A percentile compares a stretch with the other conserved stretches of the same genome.
phyloP scores from a whole-genome alignment of 2,888 invertebrate species.

The Entomobrya proxima region DNA sequence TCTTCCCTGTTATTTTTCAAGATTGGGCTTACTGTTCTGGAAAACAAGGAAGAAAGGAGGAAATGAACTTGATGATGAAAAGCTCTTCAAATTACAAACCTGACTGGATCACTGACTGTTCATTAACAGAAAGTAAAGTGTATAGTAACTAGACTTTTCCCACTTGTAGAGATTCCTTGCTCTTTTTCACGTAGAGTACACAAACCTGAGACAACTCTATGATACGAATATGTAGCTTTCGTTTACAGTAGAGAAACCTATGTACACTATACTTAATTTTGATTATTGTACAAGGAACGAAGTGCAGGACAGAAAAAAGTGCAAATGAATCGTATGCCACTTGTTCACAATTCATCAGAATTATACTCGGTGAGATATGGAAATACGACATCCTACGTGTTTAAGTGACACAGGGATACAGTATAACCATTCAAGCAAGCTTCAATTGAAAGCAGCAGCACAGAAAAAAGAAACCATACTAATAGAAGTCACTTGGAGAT shows the following conservation, averaged over 20 bases:
- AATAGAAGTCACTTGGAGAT: not conserved
- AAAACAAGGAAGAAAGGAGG: conserved; percentile 46
- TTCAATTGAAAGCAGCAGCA: conserved; percentile 18
- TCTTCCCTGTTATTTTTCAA: conserved; percentile 43
- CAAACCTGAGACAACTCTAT: conserved; percentile 42
- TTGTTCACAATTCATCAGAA: not conserved
- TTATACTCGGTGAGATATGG: not conserved
- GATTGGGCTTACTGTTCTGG: conserved; percentile 45
- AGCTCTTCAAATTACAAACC: conserved; percentile 69
- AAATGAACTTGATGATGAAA: conserved; percentile 53
- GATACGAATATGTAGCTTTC: no score
- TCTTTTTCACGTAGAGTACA: not conserved
- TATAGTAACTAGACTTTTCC: not conserved
- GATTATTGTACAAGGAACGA: not conserved
- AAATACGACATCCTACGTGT: not conserved
- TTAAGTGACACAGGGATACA: not conserved
- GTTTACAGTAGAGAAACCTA: not conserved
- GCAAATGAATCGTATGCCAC: conserved; percentile 52
- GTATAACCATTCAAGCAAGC: conserved; percentile 10
- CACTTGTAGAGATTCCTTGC: conserved; percentile 46
- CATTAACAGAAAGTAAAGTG: not conserved
- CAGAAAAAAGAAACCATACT: conserved; percentile 39
- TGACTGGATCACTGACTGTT: conserved; percentile 53
- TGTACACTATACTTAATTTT: not conserved
- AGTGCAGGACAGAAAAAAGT: conserved; percentile 22